Evolutionary conservation across 1,140 invertebrate genomes (phyloP).

Genomic region (Drosophila sturtevanti): DNA sequence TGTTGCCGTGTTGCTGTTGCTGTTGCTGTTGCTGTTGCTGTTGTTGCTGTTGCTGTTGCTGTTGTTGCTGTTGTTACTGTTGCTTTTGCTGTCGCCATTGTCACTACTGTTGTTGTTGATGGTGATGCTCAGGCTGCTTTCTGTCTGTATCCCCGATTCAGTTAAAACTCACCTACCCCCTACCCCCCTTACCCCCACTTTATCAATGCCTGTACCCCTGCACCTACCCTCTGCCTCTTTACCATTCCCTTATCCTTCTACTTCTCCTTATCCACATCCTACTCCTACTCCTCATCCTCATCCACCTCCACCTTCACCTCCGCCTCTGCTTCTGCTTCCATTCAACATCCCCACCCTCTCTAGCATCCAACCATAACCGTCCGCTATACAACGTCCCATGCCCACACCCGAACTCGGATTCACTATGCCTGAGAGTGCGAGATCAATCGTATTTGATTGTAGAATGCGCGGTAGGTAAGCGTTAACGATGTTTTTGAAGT

Average conservation of each 20-base stretch:
- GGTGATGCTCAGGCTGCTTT: constrained; percentile 45
- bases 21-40: constrained; percentile 43
- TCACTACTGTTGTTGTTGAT: constrained; percentile 46
- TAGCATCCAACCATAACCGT: not conserved
- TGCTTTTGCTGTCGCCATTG: constrained; percentile 48
- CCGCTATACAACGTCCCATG: constrained; percentile 16
- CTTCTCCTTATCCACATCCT: no score
- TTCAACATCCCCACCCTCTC: no score
- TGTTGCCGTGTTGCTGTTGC: constrained; percentile 44
- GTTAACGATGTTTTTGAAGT: constrained; percentile 81
- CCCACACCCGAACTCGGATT: constrained; percentile 10
- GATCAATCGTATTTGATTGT: constrained; percentile 80
- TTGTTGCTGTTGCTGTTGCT: no score
- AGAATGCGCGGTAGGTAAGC: constrained; percentile 80
- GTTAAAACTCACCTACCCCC: not conserved
- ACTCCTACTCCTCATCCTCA: no score
- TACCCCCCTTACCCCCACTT: not conserved
- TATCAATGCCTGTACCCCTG: no score
- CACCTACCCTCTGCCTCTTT: no score
- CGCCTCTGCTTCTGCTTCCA: no score
- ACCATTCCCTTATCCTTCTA: no score
- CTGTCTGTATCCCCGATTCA: not conserved
- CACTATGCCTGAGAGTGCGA: constrained; percentile 50
- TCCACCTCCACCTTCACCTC: not conserved
- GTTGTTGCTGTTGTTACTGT: constrained; percentile 37